phyloP scores from a whole-genome alignment of 2,888 invertebrate genomes.

The Ptilodon capucinus region DNA sequence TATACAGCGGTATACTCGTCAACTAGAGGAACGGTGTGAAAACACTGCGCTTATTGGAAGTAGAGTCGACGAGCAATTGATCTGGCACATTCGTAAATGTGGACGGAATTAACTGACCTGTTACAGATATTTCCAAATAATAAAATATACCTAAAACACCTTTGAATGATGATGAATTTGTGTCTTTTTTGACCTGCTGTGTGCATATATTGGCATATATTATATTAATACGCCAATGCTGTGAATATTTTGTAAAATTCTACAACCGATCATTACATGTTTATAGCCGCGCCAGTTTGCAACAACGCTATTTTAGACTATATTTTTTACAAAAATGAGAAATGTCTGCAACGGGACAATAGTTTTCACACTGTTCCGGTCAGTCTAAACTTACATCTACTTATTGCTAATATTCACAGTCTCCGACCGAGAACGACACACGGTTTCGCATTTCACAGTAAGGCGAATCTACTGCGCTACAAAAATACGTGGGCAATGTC shows the following conservation, averaged over 20 bases:
- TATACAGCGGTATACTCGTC: slow-evolving; percentile 36
- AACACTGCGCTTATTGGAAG: slow-evolving; percentile 45
- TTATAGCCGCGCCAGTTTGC: background rate
- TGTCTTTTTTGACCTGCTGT: background rate
- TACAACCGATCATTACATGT: background rate
- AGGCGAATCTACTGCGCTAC: slow-evolving; percentile 76
- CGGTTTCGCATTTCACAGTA: slow-evolving; percentile 60
- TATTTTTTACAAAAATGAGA: too few species aligned
- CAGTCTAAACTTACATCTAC: slow-evolving; percentile 69
- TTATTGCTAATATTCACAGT: slow-evolving; percentile 72
- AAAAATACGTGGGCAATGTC: slow-evolving; percentile 83
- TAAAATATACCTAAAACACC: background rate
- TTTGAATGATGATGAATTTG: background rate
- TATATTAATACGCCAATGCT: too few species aligned
- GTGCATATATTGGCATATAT: too few species aligned
- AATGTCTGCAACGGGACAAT: slow-evolving; percentile 29
- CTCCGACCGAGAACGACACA: slow-evolving; percentile 65
- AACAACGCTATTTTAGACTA: background rate
- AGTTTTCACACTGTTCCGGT: slow-evolving; percentile 66
- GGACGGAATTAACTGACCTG: slow-evolving; percentile 72
- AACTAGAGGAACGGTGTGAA: slow-evolving; percentile 56
- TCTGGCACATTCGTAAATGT: slow-evolving; percentile 71
- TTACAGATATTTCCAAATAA: slow-evolving; percentile 13
- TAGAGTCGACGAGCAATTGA: slow-evolving; percentile 32
- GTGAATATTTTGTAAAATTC: background rate